These are phyloP conservation scores for Syngnathus floridae DNA, from an alignment of 2,113 vertebrate genomes.

Conservation along the genomic window DNA sequence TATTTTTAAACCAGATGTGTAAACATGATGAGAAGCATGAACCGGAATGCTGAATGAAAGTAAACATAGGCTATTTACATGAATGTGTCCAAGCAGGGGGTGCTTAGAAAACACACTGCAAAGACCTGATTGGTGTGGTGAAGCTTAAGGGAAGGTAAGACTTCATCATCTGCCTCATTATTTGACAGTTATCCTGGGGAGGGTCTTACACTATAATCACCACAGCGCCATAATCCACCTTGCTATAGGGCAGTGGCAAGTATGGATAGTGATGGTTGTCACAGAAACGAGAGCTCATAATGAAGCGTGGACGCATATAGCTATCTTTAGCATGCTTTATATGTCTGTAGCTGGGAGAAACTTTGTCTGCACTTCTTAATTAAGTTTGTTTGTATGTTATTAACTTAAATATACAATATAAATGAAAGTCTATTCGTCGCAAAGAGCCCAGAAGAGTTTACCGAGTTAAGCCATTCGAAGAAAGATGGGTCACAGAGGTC, in stretches of 20 bases:
- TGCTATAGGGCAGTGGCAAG: conserved; percentile 36
- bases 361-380: neutral
- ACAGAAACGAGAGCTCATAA: conserved; percentile 54
- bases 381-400: no score
- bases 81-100: neutral
- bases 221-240: conserved; percentile 57
- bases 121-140: conserved; percentile 2
- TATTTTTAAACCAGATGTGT: neutral
- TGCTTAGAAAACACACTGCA: neutral
- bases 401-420: neutral
- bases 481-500: neutral
- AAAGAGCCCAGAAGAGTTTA: neutral
- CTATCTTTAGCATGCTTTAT: conserved; percentile 56
- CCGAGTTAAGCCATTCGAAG: neutral
- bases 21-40: neutral
- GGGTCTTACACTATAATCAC: conserved; percentile 47
- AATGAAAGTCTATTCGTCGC: neutral
- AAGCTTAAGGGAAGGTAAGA: conserved; percentile 20
- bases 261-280: conserved; percentile 44
- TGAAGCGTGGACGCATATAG: conserved; percentile 50
- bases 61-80: conserved; percentile 1
- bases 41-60: neutral
- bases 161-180: conserved; percentile 46
- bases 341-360: conserved; percentile 8
- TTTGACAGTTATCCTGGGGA: conserved; percentile 46